Base-by-base conservation (phyloP, 2,888 invertebrate species). In the Coronaproctus castanopsis region DNA sequence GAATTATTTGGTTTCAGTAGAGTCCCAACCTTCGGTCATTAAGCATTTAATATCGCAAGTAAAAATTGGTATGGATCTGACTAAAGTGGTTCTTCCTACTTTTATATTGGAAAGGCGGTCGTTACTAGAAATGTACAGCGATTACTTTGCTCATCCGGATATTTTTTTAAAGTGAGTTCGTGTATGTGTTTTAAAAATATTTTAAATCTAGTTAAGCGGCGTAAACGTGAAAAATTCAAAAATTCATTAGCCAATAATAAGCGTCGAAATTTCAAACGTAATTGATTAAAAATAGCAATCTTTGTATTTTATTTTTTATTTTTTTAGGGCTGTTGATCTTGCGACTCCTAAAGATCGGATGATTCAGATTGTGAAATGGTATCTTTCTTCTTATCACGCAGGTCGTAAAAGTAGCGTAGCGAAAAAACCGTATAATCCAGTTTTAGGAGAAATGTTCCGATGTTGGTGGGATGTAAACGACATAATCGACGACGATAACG, bases 61-160 rank as follows among this genome's bases (percentile, higher is more conserved):
- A 64, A 90, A 93, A 74, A 95, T 97, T 69, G 97, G 97, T 63
- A 99, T 99, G 98, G 98, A 99, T 75, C 80, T 99, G 69, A 99
- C 98, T 14, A 98, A 97, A 79, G 91, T 95, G 63, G 95, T 95
- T 57, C 77, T 99, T 64, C 98, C 98, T 21, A 99, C 98, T 23
- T 99, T 98, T 71, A 99, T 99, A 67, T 75, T 99, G 67, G 98
- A 99, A 72, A 80, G 93, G 72, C 81, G 98, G 63, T 98, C 97
- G 1, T 78, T 98, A 50, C 77, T 99, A 54, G 98, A 99, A 76
- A 99, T 99, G 98, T 99, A 96, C 73, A 97, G 98, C 55, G 98
- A 99, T 75, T 98, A 97, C 71, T 96, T 99, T 75, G 95, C 98
- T 14, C 98, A 99, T 78, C 96, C 98, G 0, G 96, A 97, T 74